Evolutionary conservation across 2,797 vertebrate genomes (phyloP).

Genomic region (Phrynocephalus guinanensis): DNA sequence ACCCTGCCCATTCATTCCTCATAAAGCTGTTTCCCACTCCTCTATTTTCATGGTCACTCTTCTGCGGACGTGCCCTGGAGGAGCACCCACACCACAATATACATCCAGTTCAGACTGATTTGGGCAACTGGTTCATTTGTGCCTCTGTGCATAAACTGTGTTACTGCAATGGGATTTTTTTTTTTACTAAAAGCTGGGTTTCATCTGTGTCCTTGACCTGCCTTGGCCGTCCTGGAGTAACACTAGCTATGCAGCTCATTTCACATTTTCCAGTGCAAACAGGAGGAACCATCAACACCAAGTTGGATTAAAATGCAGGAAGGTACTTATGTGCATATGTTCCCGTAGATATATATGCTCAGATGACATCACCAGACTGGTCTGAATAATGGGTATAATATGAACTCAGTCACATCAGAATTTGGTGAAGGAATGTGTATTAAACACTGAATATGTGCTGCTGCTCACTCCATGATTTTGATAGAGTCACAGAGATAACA

Average conservation of each 20-base stretch:
- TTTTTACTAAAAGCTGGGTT: too few relatives aligned
- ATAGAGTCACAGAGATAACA: not conserved
- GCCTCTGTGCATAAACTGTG: too few relatives aligned
- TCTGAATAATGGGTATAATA: conserved; percentile 26
- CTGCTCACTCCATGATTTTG: conserved; percentile 3
- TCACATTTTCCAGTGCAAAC: not conserved
- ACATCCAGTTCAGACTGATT: too few relatives aligned
- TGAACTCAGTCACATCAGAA: conserved; percentile 7
- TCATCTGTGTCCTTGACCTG: too few relatives aligned
- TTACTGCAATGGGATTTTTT: too few relatives aligned
- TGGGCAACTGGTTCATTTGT: too few relatives aligned
- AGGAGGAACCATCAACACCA: not conserved
- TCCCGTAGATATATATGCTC: conserved; percentile 9
- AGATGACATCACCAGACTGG: conserved; percentile 30
- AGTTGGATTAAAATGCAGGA: not conserved
- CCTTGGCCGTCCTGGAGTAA: too few relatives aligned
- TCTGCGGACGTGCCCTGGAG: too few relatives aligned
- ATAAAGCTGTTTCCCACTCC: too few relatives aligned
- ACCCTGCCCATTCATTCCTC: too few relatives aligned
- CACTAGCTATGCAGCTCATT: not conserved
- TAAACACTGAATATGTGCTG: conserved; percentile 22
- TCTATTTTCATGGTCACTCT: too few relatives aligned
- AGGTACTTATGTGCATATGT: not conserved
- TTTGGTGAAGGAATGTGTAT: conserved; percentile 45
- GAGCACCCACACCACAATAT: too few relatives aligned